A percentile compares a stretch with the other conserved stretches of the same genome.
Conservation (phyloP, 2,888 invertebrate species). For the Lordiphosa andalusiaca region DNA sequence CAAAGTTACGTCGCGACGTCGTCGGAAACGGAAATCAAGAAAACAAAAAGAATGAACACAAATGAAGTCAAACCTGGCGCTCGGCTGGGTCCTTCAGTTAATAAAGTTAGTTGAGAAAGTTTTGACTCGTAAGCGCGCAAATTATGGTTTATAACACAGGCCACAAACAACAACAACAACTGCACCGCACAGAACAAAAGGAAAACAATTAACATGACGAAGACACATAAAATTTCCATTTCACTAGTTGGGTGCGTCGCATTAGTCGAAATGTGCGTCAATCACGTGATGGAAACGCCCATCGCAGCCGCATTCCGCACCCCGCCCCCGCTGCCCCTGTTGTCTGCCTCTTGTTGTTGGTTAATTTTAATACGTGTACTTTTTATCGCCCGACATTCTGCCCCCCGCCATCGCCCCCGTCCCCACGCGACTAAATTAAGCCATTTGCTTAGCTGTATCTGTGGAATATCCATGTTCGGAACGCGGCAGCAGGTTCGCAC, state of each 20-base stretch:
- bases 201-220: conserved; percentile 74
- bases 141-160: conserved; percentile 59
- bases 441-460: conserved; percentile 37
- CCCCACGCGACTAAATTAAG: conserved; percentile 38
- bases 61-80: conserved; percentile 59
- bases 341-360: conserved; percentile 57
- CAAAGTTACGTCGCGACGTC: conserved; percentile 28
- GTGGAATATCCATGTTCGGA: conserved; percentile 33
- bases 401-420: too few relatives aligned
- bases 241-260: conserved; percentile 43
- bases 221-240: conserved; percentile 65
- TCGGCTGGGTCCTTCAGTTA: conserved; percentile 52
- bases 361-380: conserved; percentile 57
- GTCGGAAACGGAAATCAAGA: conserved; percentile 66
- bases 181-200: conserved; percentile 39
- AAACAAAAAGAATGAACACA: conserved; percentile 71
- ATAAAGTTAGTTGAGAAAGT: conserved; percentile 65
- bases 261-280: conserved; percentile 51
- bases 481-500: conserved; percentile 27
- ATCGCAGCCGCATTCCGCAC: conserved; percentile 15
- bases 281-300: conserved; percentile 60
- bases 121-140: conserved; percentile 64
- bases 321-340: conserved; percentile 9
- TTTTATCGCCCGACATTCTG: conserved; percentile 45
- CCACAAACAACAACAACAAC: conserved; percentile 20